Percentiles rank a stretch among this genome's conserved stretches.
Evolutionary conservation across 92 coral and sea anemone genomes (phyloP).

Genomic region (Epizoanthus rinbou): DNA sequence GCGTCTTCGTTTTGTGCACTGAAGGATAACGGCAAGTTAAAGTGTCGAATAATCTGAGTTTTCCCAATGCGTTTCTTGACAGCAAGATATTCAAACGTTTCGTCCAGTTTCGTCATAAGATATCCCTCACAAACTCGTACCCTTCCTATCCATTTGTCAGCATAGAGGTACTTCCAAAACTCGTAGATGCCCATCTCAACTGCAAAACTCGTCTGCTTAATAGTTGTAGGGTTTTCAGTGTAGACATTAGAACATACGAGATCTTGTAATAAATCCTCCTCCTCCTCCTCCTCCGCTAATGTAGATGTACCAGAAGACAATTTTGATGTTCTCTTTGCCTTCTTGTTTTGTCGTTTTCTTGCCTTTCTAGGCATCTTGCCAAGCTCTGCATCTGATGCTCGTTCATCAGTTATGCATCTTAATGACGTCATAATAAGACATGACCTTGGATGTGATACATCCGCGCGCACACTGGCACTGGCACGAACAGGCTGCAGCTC

Average conservation of each 20-base stretch:
- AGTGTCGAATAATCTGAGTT: slow-evolving; percentile 27
- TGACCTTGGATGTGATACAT: neutral
- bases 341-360: neutral
- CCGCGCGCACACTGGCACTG: neutral
- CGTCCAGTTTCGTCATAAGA: slow-evolving; percentile 61
- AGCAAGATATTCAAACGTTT: slow-evolving; percentile 58
- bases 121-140: slow-evolving; percentile 80
- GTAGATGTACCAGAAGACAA: neutral
- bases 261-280: slow-evolving; percentile 12
- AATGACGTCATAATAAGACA: neutral
- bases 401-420: neutral
- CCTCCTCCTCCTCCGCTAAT: neutral
- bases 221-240: slow-evolving; percentile 61
- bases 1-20: neutral
- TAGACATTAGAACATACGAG: slow-evolving; percentile 55
- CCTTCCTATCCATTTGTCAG: slow-evolving; percentile 64
- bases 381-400: neutral
- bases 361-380: slow-evolving; percentile 22
- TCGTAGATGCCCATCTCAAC: slow-evolving; percentile 54
- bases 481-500: too few species aligned
- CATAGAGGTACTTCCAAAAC: slow-evolving; percentile 69
- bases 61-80: slow-evolving; percentile 52
- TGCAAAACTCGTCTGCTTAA: slow-evolving; percentile 25
- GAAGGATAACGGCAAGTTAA: slow-evolving; percentile 9
- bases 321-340: slow-evolving; percentile 3